Conservation (phyloP, 2,888 invertebrate species). For the Pinctada fucata region DNA sequence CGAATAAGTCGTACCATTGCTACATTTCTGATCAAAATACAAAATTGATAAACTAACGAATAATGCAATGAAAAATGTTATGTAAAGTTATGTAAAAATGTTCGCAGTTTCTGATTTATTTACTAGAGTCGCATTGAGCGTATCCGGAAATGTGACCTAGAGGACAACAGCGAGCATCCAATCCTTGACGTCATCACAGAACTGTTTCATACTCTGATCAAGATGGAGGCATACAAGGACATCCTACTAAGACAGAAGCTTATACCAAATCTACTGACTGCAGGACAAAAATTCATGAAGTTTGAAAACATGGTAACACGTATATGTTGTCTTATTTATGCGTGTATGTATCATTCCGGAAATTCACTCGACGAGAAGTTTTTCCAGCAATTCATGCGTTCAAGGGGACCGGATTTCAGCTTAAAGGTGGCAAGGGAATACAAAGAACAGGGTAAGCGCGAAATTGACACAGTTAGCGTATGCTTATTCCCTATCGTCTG, state of each 20-base stretch:
- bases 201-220: slow-evolving; percentile 45
- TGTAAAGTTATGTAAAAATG: too few relatives aligned
- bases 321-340: slow-evolving; percentile 45
- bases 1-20: too few relatives aligned
- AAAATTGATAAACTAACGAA: too few relatives aligned
- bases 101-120: neutral
- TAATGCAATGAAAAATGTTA: too few relatives aligned
- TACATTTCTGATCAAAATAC: too few relatives aligned
- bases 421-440: slow-evolving; percentile 51
- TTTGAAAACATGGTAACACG: slow-evolving; percentile 40
- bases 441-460: slow-evolving; percentile 38
- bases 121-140: slow-evolving; percentile 47
- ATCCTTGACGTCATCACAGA: slow-evolving; percentile 42
- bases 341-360: slow-evolving; percentile 53
- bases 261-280: slow-evolving; percentile 46
- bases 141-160: slow-evolving; percentile 34
- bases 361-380: slow-evolving; percentile 54
- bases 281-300: slow-evolving; percentile 42
- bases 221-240: slow-evolving; percentile 41
- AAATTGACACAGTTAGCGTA: slow-evolving; percentile 38
- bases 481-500: slow-evolving; percentile 62
- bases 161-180: slow-evolving; percentile 39
- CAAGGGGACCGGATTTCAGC: slow-evolving; percentile 58
- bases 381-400: slow-evolving; percentile 56
- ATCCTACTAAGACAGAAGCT: slow-evolving; percentile 50